Base-by-base conservation (phyloP, 2,113 vertebrate species). In the Oxyruncus cristatus region DNA sequence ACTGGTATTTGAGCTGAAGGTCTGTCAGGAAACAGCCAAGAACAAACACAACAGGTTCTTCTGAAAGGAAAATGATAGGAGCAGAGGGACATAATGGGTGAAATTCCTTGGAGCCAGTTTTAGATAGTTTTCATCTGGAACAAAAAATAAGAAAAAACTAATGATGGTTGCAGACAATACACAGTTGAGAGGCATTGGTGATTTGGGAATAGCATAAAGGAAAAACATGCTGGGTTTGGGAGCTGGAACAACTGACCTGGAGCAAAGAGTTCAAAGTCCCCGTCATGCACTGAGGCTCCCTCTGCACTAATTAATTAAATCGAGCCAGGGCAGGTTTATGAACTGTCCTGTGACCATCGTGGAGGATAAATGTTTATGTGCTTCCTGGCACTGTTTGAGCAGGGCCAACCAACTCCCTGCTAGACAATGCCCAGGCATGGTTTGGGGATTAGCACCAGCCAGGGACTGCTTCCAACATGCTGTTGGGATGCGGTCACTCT, bases 11-110 rank as follows among this genome's bases (percentile, higher is more conserved):
- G 3, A 89, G 78, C 66, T 82, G 91, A 91, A 91, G 92, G 77
- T 85, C 77, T 91, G 81, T 96, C 94, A 94, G 95, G 95, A 97
- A 96, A 91, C 35, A 58, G 61, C 74, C 85, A 66, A 72, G 84
- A 95, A 95, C 87, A 95, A 95, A 95, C 81, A 95, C 73, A 88
- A 79, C 93, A 96, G 95, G 94, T 96, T 89, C 83, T 87, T 72
- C 93, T 96, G 93, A 85, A 94, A 94, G 89, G 92, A 94, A 95
- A 93, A 95, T 17, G 17, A 88, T 68, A 89, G 81, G 70, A 65
- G 33, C 0, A 2, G 32, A 35, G 80, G 23, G 66, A 93, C 71
- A 89, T 88, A 93, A 89, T 53, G 59, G 78, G 81, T 66, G 46
- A 95, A 94, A 89, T 96, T 82, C 83, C 87, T 94, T 56, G n/a